Base-by-base conservation (phyloP, 2,888 invertebrate genomes). In the Athripsodes cinereus region DNA sequence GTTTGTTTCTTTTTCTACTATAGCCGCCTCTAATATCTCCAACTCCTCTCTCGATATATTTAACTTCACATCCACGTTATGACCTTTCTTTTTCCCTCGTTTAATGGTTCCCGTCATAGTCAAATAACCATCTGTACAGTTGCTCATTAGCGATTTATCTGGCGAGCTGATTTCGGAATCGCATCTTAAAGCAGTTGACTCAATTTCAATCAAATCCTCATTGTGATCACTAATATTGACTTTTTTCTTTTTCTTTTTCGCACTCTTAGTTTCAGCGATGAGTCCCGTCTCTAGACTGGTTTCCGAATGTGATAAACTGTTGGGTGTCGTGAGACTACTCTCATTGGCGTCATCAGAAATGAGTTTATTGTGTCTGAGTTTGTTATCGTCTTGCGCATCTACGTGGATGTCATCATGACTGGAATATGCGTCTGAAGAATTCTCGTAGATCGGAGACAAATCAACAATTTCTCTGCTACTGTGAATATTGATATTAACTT, bases 51-150 rank as follows among this genome's bases (percentile, higher is more conserved):
- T 77, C 5, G 87, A 86, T 66, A 88, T 84, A 66, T 87, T 85
- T 6, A 88, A 76, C 69, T 84, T 84, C 0, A 88, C 83, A 73
- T 88, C 86, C 60, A 87, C 81, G 68, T 82, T 85, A 67, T 87
- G 86, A 0, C 87, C 87, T 66, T 86, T 85, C 68, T 87, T 85
- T 66, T 84, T 82, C 1, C 87, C 86, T 52, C 87, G 75, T 67
- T 86, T 87, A 10, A 88, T 86, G 8, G 88, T 88, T 5, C 88
- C 88, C 1, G 84, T 84, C 83, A 85, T 83, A 1, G 86, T 87
- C 49, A 87, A 74, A 66, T 84, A 85, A 20, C 80, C 78, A 63
- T 84, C 83, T 66, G 74, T 76, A 40, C 40, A 40, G 55, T 78
- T 77, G 31, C 80, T 76, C n/a, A 82, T 69, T 53, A 72, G 72